Evolutionary conservation across 1,140 invertebrate genomes (phyloP).

Genomic region (Drosophila pandora): DNA sequence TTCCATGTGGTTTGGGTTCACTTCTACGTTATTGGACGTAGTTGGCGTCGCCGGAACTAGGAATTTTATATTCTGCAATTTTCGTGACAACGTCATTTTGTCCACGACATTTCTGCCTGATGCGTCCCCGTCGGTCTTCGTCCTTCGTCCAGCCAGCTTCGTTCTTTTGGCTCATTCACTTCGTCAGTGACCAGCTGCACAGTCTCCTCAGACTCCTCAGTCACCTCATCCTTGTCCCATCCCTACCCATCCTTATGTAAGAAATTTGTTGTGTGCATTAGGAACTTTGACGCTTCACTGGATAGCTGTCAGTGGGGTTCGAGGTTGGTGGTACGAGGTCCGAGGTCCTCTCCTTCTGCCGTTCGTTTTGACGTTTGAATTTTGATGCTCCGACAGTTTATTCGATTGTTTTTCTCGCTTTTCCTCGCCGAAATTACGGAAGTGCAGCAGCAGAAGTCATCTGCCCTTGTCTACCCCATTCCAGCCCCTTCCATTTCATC

Average conservation of each 20-base stretch:
- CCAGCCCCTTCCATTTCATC: not conserved
- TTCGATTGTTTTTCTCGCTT: conserved; percentile 82
- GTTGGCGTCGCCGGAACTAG: conserved; percentile 71
- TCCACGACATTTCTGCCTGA: conserved; percentile 81
- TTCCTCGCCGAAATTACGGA: conserved; percentile 73
- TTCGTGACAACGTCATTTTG: conserved; percentile 83
- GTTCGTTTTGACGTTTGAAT: conserved; percentile 76
- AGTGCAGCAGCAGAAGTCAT: conserved; percentile 72
- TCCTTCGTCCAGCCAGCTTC: conserved; percentile 9
- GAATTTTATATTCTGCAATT: conserved; percentile 83
- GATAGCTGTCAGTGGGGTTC: conserved; percentile 73
- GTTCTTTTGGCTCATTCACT: conserved; percentile 17
- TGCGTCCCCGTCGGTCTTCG: conserved; percentile 54
- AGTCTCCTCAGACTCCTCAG: conserved; percentile 1
- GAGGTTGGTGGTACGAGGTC: not conserved
- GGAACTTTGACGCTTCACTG: conserved; percentile 82
- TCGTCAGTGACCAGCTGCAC: conserved; percentile 62
- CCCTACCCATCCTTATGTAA: conserved; percentile 47
- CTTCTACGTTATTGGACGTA: conserved; percentile 28
- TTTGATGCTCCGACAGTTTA: conserved; percentile 82
- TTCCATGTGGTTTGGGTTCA: conserved; percentile 65
- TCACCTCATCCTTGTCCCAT: not conserved
- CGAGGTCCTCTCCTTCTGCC: conserved; percentile 42
- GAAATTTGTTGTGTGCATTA: conserved; percentile 84
- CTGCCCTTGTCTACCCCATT: conserved; percentile 12